Conservation (phyloP, 2,797 vertebrate species). For the Tauraco hartlaubi region DNA sequence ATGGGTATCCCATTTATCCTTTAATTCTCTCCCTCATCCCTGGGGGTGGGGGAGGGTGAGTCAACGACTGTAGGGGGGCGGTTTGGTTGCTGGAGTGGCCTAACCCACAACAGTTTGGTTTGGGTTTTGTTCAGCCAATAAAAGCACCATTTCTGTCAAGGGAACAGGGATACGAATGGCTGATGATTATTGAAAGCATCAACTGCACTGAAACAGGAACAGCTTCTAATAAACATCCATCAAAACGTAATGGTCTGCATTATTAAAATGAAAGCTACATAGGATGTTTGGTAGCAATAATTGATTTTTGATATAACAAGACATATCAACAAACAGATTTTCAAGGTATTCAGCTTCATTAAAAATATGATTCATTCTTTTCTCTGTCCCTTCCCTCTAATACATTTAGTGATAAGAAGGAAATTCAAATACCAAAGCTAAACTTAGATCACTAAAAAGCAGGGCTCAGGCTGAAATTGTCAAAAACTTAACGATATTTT, state of each 20-base stretch:
- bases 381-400: not conserved
- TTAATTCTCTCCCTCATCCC: too few species aligned
- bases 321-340: not conserved
- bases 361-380: not conserved
- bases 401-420: not conserved
- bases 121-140: not conserved
- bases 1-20: too few species aligned
- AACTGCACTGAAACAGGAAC: not conserved
- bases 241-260: not conserved
- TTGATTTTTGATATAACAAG: not conserved
- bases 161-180: not conserved
- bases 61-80: too few species aligned
- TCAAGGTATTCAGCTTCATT: not conserved
- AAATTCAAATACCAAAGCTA: not conserved
- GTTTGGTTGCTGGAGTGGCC: too few species aligned
- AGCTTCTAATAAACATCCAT: not conserved
- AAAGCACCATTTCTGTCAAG: not conserved
- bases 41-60: too few species aligned
- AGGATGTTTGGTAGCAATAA: not conserved
- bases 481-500: not conserved
- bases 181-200: not conserved
- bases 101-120: not conserved
- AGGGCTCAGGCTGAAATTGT: not conserved
- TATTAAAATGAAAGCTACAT: not conserved
- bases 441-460: not conserved